A percentile compares a stretch with the other conserved stretches of the same genome.
phyloP scores from a whole-genome alignment of 2,888 invertebrate species.

The Alloplasta piceator region DNA sequence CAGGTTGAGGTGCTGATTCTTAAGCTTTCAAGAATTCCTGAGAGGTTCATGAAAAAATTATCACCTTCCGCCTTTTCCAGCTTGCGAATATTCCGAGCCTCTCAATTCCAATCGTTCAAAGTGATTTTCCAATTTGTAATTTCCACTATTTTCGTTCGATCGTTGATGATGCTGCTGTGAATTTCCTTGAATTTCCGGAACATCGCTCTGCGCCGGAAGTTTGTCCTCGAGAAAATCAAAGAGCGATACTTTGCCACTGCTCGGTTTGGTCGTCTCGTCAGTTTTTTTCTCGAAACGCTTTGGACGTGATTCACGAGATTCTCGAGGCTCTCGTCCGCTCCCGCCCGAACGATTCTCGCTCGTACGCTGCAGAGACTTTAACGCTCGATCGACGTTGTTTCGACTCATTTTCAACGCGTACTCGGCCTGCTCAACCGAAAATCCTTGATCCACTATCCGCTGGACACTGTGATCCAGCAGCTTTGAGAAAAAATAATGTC shows the following conservation, averaged over 20 bases:
- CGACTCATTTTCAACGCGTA: constrained; percentile 88
- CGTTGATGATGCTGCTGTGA: constrained; percentile 66
- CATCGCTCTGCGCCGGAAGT: constrained; percentile 86
- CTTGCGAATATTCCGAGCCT: constrained; percentile 71
- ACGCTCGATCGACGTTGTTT: constrained; percentile 90
- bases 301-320: constrained; percentile 84
- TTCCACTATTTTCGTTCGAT: constrained; percentile 61
- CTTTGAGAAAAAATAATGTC: constrained; percentile 76
- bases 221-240: constrained; percentile 94
- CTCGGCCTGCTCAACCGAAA: constrained; percentile 90
- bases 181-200: constrained; percentile 82
- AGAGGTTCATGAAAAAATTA: no score
- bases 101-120: constrained; percentile 74
- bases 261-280: constrained; percentile 88
- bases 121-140: constrained; percentile 71
- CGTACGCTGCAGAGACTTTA: constrained; percentile 87
- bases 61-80: constrained; percentile 76
- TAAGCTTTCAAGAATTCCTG: no score
- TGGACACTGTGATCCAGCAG: constrained; percentile 90
- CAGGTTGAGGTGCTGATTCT: no score
- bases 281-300: constrained; percentile 82
- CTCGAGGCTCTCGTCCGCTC: constrained; percentile 75
- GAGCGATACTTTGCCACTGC: constrained; percentile 89
- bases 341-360: constrained; percentile 72
- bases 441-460: constrained; percentile 92